Evolutionary conservation across 2,888 invertebrate species (phyloP), one percentile per base, ranked within the genome.

Genomic region (Hypsopygia costalis): DNA sequence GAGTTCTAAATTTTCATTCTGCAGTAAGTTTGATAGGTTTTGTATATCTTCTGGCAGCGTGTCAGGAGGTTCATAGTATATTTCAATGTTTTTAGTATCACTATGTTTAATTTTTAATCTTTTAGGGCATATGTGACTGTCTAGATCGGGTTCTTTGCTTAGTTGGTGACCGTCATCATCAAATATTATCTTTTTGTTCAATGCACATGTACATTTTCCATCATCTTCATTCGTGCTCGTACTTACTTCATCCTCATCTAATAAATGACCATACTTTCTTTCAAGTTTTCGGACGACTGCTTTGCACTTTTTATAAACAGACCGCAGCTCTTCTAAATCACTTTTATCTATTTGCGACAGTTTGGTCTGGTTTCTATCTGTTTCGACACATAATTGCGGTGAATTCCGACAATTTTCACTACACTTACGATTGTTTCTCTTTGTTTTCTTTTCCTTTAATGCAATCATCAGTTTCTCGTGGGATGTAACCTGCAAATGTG

Each of bases 231-330:
- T 44, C 11, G n/a, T 11, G 9, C 6, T 20, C 10, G 21, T 0
- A 9, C 21, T 11, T 31, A 22, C 6, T 10, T 11, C 20, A 0
- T 30, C 21, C 1, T 11, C 45, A 28, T 74, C 51, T 12, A 87
- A 50, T 50, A 86, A 70, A 62, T 83, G 78, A 0, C 87, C 81
- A 62, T 87, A 87, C 47, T 85, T 87, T 0, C 43, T 38, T 55
- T 87, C 83, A 16, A 88, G 81, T 50, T 69, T 85, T 8, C 52
- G 57, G 4, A 87, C 58, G 40, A 86, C 69, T 9, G 62, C 52
- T 62, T 78, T 81, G 47, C 86, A 86, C 38, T 78, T 75, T 25
- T 49, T 64, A 43, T 87, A 87, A 7, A 78, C 74, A 12, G 52
- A 51, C 55, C 52, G 70, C 2, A 87, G 47, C 47, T 87, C 82